Percentiles rank a stretch among this genome's conserved stretches.
Evolutionary conservation across 2,888 invertebrate species (phyloP).

Genomic region (Chironomus riparius): DNA sequence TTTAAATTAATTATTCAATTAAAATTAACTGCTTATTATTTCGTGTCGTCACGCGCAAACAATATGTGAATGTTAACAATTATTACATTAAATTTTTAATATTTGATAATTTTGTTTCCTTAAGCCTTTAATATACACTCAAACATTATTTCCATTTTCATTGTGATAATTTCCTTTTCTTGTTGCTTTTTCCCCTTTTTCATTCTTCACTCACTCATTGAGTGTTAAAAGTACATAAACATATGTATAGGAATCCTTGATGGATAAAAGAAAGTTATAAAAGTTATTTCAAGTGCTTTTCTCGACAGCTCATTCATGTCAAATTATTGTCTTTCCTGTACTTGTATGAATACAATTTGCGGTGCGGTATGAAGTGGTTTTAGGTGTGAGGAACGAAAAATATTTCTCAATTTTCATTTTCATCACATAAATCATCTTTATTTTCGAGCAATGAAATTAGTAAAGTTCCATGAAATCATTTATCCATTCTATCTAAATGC

Average conservation of each 20-base stretch:
- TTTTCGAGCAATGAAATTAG: neutral
- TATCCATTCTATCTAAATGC: neutral
- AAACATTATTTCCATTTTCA: conserved; percentile 12
- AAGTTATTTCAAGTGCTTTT: conserved; percentile 18
- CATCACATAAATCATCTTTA: neutral
- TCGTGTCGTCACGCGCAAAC: neutral
- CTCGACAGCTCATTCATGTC: conserved; percentile 19
- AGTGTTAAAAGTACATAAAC: neutral
- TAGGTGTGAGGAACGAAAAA: neutral
- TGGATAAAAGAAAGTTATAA: neutral
- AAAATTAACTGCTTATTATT: conserved; percentile 15
- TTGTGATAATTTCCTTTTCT: conserved; percentile 7
- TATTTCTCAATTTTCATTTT: neutral
- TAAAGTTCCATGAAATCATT: neutral
- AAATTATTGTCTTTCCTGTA: conserved; percentile 12
- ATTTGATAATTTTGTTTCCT: neutral
- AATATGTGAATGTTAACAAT: neutral
- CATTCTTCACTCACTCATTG: neutral
- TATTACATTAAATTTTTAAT: conserved; percentile 18
- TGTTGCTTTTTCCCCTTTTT: conserved; percentile 1
- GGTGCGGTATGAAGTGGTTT: too few relatives aligned
- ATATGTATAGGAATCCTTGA: neutral
- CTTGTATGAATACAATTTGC: neutral
- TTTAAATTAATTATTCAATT: conserved; percentile 25
- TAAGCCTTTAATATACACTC: conserved; percentile 16